Evolutionary conservation across 2,113 vertebrate species (phyloP).

Genomic region (Aegotheles bennettii): DNA sequence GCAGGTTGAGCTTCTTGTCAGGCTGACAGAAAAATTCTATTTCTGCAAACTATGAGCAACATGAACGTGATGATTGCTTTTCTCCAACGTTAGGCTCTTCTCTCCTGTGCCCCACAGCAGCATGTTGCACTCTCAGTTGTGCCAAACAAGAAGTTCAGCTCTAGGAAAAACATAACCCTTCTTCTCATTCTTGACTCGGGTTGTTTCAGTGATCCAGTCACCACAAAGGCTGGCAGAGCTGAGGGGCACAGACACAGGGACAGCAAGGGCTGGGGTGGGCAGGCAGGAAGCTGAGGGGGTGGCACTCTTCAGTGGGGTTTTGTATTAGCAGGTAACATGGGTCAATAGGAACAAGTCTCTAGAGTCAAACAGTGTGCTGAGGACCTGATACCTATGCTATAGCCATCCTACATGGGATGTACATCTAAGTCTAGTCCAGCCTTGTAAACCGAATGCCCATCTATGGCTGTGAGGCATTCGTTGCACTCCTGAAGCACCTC

Average conservation of each 20-base stretch:
- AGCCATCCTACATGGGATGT: fast-evolving
- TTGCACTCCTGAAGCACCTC: neutral
- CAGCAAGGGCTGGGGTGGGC: neutral
- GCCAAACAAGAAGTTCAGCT: neutral
- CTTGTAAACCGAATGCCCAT: neutral
- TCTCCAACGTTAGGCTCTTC: fast-evolving
- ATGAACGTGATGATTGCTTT: fast-evolving
- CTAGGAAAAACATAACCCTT: neutral
- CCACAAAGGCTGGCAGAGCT: neutral
- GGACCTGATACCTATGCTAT: neutral
- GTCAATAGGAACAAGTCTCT: neutral
- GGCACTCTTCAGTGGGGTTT: neutral
- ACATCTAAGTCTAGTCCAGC: neutral
- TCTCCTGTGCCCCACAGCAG: neutral
- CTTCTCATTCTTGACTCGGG: neutral
- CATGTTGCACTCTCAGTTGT: fast-evolving
- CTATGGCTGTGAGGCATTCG: neutral
- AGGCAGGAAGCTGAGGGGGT: neutral
- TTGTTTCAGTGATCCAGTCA: neutral
- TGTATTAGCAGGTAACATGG: neutral
- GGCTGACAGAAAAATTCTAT: neutral
- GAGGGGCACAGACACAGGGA: neutral
- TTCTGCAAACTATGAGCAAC: neutral
- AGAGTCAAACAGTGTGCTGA: neutral
- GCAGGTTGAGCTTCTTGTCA: neutral